These are phyloP conservation scores for Pao palembangensis DNA, from an alignment of 2,113 vertebrate genomes.

Conservation along the genomic window DNA sequence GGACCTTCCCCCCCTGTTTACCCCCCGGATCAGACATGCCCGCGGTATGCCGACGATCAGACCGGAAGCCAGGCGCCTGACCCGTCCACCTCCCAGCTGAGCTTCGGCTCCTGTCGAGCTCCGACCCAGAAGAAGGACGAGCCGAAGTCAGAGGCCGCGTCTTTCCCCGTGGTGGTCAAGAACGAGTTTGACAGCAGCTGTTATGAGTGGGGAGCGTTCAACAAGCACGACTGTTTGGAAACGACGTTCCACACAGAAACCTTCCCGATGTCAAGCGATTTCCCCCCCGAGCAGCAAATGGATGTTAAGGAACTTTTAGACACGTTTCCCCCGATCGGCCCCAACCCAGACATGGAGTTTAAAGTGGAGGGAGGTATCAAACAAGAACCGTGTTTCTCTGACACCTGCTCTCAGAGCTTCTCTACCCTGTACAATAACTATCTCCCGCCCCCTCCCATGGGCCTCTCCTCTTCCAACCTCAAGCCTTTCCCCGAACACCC, in stretches of 20 bases:
- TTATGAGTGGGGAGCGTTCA: constrained; percentile 83
- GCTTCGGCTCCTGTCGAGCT: constrained; percentile 75
- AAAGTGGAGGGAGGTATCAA: constrained; percentile 77
- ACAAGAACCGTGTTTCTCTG: constrained; percentile 76
- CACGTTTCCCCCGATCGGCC: constrained; percentile 73
- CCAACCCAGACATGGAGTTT: constrained; percentile 75
- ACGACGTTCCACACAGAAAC: constrained; percentile 75
- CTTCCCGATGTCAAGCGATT: constrained; percentile 76
- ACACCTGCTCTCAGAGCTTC: constrained; percentile 75
- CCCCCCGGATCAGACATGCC: constrained; percentile 73
- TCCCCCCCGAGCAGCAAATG: constrained; percentile 76
- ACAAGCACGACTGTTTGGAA: constrained; percentile 77
- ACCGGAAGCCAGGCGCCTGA: constrained; percentile 68
- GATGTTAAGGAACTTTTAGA: constrained; percentile 80
- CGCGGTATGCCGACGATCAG: constrained; percentile 71
- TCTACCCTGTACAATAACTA: constrained; percentile 70
- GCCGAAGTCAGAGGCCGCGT: constrained; percentile 80
- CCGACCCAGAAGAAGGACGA: constrained; percentile 76
- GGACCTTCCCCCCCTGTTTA: constrained; percentile 58
- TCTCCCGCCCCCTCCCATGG: constrained; percentile 69
- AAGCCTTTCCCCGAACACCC: constrained; percentile 73
- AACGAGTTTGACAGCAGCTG: constrained; percentile 84
- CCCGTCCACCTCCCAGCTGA: constrained; percentile 61
- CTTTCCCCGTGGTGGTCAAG: constrained; percentile 82
- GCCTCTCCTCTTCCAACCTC: constrained; percentile 67